These are phyloP conservation scores for Oasisia sp. DNA, from an alignment of 2,888 invertebrate genomes.

Conservation along the genomic window DNA sequence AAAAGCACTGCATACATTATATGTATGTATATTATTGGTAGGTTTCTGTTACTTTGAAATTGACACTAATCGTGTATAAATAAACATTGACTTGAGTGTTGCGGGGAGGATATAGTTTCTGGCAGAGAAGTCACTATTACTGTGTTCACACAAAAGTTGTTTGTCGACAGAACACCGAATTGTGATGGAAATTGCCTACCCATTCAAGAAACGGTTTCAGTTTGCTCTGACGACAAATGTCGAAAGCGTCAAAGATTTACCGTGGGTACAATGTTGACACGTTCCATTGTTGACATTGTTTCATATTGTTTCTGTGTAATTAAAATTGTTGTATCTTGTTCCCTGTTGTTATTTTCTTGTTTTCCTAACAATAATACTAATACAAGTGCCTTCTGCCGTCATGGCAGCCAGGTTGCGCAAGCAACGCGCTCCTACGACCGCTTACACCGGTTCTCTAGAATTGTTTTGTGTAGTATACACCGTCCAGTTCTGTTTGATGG, in stretches of 20 bases:
- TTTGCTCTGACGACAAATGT: constrained; percentile 52
- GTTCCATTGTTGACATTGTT: neutral
- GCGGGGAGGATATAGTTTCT: neutral
- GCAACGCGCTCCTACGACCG: too few species aligned
- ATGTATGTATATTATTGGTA: neutral
- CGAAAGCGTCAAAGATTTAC: constrained; percentile 43
- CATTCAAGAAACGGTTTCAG: constrained; percentile 49
- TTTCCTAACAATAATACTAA: too few species aligned
- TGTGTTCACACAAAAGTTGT: neutral
- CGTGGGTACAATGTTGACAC: constrained; percentile 43
- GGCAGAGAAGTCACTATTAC: neutral
- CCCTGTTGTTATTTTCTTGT: neutral
- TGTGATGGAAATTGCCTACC: constrained; percentile 57
- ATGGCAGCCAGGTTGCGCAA: too few species aligned
- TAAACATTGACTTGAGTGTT: neutral
- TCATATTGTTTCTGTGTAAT: neutral
- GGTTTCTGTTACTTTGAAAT: neutral
- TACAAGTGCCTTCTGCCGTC: too few species aligned
- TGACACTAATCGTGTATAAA: neutral
- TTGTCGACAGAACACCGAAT: constrained; percentile 51
- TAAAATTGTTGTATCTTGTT: neutral
- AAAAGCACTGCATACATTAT: too few species aligned
- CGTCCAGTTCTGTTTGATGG: too few species aligned
- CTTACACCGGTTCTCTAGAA: too few species aligned
- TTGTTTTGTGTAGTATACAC: too few species aligned